Evolutionary conservation across 2,888 invertebrate genomes (phyloP), one percentile per base, ranked within the genome.

Genomic region (Ormyrus nitidulus): DNA sequence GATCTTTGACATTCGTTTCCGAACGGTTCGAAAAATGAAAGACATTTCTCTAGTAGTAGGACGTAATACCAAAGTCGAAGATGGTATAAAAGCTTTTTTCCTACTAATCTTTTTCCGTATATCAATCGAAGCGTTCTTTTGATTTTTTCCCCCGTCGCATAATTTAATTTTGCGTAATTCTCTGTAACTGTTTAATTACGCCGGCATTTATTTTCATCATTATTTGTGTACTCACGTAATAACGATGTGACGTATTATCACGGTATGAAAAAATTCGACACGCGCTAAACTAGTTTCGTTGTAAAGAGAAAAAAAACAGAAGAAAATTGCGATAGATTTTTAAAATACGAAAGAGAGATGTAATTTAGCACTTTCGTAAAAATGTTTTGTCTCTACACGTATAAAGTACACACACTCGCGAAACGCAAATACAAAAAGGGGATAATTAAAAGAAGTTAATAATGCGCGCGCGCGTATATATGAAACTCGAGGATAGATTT

Each of bases 121-220:
- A 59, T 46, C 44, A 49, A 34, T 69, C 53, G 51, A 73, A 53
- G 65, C 49, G 81, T 81, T 34, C 34, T 34, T 34, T 74, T 77
- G 49, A 69, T 77, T 70, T 81, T 78, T 71, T 81, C 56, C 34
- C 64, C 66, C 62, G 53, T 70, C 59, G 70, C 62, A 66, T 81
- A 75, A 70, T 77, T 48, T 65, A 64, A 72, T 71, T 79, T 46
- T 70, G 48, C 51, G 70, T 75, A 73, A 69, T 9, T n/a, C 46
- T 19, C 10, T 65, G 34, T 34, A 34, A 34, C 34, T 34, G 70
- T 77, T 74, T 75, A 64, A 69, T 73, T 80, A 78, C 66, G 81
- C 68, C 59, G 78, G 78, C 81, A 81, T 81, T 81, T 81, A 81
- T 81, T 81, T 76, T 75, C 74, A 75, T 78, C 65, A 66, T 64